Evolutionary conservation across 2,888 invertebrate genomes (phyloP), one percentile per base, ranked within the genome.

Genomic region (Trichopria drosophilae): DNA sequence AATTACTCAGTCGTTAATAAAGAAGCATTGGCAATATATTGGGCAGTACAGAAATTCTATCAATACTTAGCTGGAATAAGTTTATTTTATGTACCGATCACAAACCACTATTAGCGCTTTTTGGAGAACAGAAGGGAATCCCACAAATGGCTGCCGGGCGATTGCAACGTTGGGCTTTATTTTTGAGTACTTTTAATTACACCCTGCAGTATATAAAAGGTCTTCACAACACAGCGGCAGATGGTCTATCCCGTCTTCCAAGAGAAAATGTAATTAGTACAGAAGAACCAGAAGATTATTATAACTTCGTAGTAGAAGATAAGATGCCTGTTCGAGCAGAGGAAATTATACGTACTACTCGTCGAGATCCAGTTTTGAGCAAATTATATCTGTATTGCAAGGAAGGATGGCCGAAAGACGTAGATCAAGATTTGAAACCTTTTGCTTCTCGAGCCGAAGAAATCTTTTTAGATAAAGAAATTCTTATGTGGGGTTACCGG

Each of bases 1-100:
- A 68, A 63, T 28, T 70, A 71, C 52, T 62, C 64, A 5, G 60
- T 64, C 7, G 59, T 70, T n/a, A 64, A 71, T 44, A 57, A 59
- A 24, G 70, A 71, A 53, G 66, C 66, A 1, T 55, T 71, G 23
- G 65, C 68, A 12, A 67, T 72, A 40, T 65, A 60, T 51, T 71
- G 65, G 60, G 64, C 60, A 4, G 58, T 66, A 4, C 63, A 57
- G 28, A 64, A 62, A 28, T 69, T 68, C 48, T 64, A 68, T 55
- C 65, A 69, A 45, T 73, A 68, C 63, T 57, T 73, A 40, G 49
- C 60, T 28, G 71, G 69, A 4, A 59, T 5, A 45, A 59, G 22
- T 73, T 73, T 59, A 59, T 46, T 3, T 42, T 69, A 2, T 47
- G 52, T n/a, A 60, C 61, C 0, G 67, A 71, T 49, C 68, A 71